Base-by-base conservation (phyloP, 2,888 invertebrate genomes). In the Rhingia campestris region DNA sequence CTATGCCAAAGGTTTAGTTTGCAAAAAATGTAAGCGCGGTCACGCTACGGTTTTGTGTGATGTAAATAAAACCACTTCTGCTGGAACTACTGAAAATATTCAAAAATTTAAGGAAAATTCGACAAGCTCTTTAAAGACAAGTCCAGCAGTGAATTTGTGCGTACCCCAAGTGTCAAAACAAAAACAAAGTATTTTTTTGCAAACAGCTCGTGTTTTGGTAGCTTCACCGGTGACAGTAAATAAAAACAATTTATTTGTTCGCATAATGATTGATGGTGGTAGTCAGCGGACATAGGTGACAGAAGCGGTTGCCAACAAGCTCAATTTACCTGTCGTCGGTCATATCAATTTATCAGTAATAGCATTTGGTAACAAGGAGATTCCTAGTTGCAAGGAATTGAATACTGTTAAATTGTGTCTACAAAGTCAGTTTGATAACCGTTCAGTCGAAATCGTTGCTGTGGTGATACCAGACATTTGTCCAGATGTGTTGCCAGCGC, bases 191-290 rank as follows among this genome's bases (percentile, higher is more conserved):
- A 37, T 63, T 6, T 49, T 22, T 63, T 14, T 63, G 7, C 63
- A 63, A 49, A 49, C 37, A 9, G 63, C 63, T 9, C 49, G 49
- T 37, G 47, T 63, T 10, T 5, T 49, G 35, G 9, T 63, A 14
- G 33, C 22, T 6, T 14, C 63, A n/a, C n/a, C n/a, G n/a, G n/a
- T n/a, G 6, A 12, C 12, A 32, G 14, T 9, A 6, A 3, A 33
- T 37, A 0, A 0, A 6, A 49, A 3, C 9, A 33, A 9, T 49
- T n/a, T 63, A 45, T 63, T 63, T 63, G 49, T 47, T 49, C 35
- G 63, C 4, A 47, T 63, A 37, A 63, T 63, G 6, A 63, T 63
- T 47, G 63, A 63, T 10, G 49, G 63, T 22, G 63, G 63, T 6
- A 63, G 63, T 49, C 63, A 63, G 37, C 35, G 35, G 22, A 47